A percentile compares a stretch with the other conserved stretches of the same genome.
phyloP scores from a whole-genome alignment of 1,140 invertebrate species.

The Agraylea sexmaculata region DNA sequence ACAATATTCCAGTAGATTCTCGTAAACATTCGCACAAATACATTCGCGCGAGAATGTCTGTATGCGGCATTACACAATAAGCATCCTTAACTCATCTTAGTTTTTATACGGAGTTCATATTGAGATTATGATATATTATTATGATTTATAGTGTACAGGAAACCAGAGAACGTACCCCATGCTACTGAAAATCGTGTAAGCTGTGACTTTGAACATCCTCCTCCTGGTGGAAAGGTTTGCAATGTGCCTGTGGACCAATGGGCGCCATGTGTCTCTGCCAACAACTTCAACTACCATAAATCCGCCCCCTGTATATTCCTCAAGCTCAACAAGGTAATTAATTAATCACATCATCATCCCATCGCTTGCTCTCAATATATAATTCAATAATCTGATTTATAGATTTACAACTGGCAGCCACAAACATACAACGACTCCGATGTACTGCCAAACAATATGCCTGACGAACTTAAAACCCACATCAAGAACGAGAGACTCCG shows the following conservation, averaged over 20 bases:
- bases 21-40: too few species aligned
- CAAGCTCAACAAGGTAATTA: constrained; percentile 66
- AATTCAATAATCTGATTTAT: constrained; percentile 19
- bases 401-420: constrained; percentile 76
- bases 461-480: constrained; percentile 58
- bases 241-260: constrained; percentile 47
- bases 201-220: constrained; percentile 41
- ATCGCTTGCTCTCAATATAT: neutral
- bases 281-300: constrained; percentile 64
- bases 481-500: constrained; percentile 40
- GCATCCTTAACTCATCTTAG: too few species aligned
- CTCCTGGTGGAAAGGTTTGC: constrained; percentile 38
- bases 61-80: too few species aligned
- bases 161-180: constrained; percentile 29
- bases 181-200: constrained; percentile 36
- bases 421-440: constrained; percentile 63
- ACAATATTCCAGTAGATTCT: too few species aligned
- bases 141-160: constrained; percentile 31
- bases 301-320: constrained; percentile 72
- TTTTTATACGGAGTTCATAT: too few species aligned
- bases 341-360: neutral
- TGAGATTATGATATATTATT: too few species aligned
- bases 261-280: constrained; percentile 53
- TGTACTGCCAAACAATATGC: constrained; percentile 57
- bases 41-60: too few species aligned